Base-by-base conservation (phyloP, 1,140 invertebrate species). In the Zaprionus inermis region DNA sequence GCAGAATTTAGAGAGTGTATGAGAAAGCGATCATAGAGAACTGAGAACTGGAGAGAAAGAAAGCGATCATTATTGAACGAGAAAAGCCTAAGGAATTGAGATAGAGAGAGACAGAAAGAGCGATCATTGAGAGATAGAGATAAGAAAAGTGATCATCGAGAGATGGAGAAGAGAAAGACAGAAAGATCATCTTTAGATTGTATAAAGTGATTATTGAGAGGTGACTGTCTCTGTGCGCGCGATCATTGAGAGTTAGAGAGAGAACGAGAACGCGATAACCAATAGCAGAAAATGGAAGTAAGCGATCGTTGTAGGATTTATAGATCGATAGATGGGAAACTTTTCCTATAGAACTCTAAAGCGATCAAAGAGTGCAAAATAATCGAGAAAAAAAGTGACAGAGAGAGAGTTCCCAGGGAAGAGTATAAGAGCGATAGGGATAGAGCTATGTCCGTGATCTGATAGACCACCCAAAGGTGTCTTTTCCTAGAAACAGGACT, bases 401-500 rank as follows among this genome's bases (percentile, higher is more conserved):
- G 36, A 38, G 36, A 11, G 44, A 49, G 46, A 22, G 18, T 6
- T 32, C 30, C 10, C 30, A 9, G 7, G 30, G 30, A 10, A 18
- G 28, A 49, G 14, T 3, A 14, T 0, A 4, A 59, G 36, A 60
- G 20, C n/a, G n/a, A n/a, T n/a, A n/a, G n/a, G n/a, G 0, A 34
- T 16, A 22, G 49, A 63, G 28, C 32, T 11, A 52, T 4, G 7
- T 5, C 12, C 32, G 14, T 41, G 34, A 14, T 28, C 28, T 38
- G 32, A 22, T 44, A n/a, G 81, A 84, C 81, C 81, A 84, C 81
- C 81, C 81, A 85, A 78, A 52, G 61, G 22, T 34, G 5, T 55
- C 36, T 30, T 58, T 84, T 84, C 81, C 81, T 73, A 74, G 81
- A 84, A 84, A 61, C 7, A 22, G 71, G 44, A 76, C 72, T 74